Evolutionary conservation across 2,113 vertebrate genomes (phyloP), one percentile per base, ranked within the genome.

Genomic region (Heloderma charlesbogerti): DNA sequence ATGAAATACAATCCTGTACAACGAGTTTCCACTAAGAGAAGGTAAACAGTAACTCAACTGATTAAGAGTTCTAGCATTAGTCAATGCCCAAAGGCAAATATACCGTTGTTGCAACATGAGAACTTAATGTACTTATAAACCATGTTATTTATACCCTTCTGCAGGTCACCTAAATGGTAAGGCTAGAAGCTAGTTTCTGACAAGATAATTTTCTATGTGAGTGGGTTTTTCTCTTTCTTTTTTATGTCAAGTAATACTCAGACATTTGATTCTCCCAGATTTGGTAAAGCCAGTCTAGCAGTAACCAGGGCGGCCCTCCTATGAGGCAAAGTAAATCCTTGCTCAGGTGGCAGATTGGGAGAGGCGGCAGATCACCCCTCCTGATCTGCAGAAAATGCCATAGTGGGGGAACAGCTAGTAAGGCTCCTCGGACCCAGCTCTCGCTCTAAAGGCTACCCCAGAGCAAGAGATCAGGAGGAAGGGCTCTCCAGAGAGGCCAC

Each of bases 41-140:
- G 89, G 82, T 88, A 91, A 89, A 93, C 91, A 93, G 27, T 57
- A 85, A 83, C 16, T 83, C 75, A 63, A 31, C 84, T 27, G 2
- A 85, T 88, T 69, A 48, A 81, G 84, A 93, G 54, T 66, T 89
- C 43, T n/a, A 85, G 43, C 57, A 78, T 54, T 1, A 72, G 91
- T 3, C 67, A 89, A 75, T 45, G 79, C 83, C 81, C 20, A 16
- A 87, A 88, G 90, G 72, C 77, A 91, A 80, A 87, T 2, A 13
- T 0, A 3, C 72, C 87, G 84, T 71, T 88, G 88, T 82, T 86
- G 75, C 0, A 81, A 45, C 12, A 81, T 57, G 25, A 51, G 34
- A 71, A 0, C 20, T 29, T 27, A 15, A 45, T 84, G 12, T 1
- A 84, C 63, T 84, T 67, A 40, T 22, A 20, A 3, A 51, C 81